Evolutionary conservation across 2,113 vertebrate genomes (phyloP).

Genomic region (Hydrolagus affinis): DNA sequence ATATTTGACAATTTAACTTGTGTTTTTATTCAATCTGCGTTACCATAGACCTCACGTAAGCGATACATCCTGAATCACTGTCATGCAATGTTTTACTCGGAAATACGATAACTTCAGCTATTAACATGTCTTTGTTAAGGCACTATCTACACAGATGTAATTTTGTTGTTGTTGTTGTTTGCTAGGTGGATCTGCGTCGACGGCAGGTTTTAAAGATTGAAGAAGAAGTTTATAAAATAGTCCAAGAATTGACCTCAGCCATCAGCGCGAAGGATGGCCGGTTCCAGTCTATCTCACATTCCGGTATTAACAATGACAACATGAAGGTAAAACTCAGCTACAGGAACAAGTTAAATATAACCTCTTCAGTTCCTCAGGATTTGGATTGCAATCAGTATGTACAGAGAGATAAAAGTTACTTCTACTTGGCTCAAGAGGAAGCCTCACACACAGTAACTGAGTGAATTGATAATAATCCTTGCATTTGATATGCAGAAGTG

Average conservation of each 20-base stretch:
- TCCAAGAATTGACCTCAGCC: constrained; percentile 57
- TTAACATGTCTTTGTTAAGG: too few relatives aligned
- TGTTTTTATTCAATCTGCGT: too few relatives aligned
- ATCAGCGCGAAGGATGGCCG: constrained; percentile 62
- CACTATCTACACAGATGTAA: too few relatives aligned
- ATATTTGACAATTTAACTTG: too few relatives aligned
- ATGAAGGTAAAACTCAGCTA: constrained; percentile 52
- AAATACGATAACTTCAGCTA: too few relatives aligned
- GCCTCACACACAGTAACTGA: not conserved
- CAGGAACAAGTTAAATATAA: not conserved
- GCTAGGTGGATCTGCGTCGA: constrained; percentile 57
- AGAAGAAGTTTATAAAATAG: constrained; percentile 62
- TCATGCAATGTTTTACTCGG: too few relatives aligned
- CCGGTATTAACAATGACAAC: constrained; percentile 59
- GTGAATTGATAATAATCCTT: too few relatives aligned
- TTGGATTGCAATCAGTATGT: not conserved
- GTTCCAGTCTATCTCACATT: constrained; percentile 65
- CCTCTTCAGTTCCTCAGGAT: not conserved
- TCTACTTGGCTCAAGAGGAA: not conserved
- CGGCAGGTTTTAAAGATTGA: constrained; percentile 55
- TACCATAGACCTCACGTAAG: too few relatives aligned
- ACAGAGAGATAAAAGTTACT: too few relatives aligned
- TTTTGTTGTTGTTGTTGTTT: too few relatives aligned
- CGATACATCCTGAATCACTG: too few relatives aligned
- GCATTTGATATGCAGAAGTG: too few relatives aligned